These are phyloP conservation scores for Matsumurasca onukii DNA, from an alignment of 1,140 invertebrate species.

Conservation along the genomic window DNA sequence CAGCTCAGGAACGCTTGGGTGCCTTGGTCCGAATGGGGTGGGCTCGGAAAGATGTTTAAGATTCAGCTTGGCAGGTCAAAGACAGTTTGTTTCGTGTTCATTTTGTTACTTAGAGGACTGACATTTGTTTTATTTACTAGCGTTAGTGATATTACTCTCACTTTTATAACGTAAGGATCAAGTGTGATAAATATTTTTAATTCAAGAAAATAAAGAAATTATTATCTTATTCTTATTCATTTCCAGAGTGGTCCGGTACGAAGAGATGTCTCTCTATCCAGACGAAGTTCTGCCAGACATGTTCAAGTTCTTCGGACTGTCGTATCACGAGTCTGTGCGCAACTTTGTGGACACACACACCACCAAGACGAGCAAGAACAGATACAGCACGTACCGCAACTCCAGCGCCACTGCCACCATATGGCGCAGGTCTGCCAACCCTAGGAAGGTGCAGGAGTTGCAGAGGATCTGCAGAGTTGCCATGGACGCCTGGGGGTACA, in stretches of 20 bases:
- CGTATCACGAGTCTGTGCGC: constrained; percentile 41
- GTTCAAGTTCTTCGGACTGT: constrained; percentile 46
- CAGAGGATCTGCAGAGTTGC: constrained; percentile 67
- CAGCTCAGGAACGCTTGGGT: too few species aligned
- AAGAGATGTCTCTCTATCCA: constrained; percentile 48
- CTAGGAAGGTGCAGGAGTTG: constrained; percentile 45
- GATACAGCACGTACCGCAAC: constrained; percentile 10
- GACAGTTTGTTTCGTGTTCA: too few species aligned
- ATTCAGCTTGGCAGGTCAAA: too few species aligned
- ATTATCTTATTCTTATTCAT: not conserved
- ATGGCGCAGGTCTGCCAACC: not conserved
- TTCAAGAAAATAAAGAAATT: too few species aligned
- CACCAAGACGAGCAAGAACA: constrained; percentile 28
- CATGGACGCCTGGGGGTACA: constrained; percentile 77
- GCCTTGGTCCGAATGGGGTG: too few species aligned
- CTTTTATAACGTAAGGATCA: too few species aligned
- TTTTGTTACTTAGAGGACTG: too few species aligned
- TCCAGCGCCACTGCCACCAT: not conserved
- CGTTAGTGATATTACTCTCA: too few species aligned
- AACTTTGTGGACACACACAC: constrained; percentile 46
- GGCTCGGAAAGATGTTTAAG: too few species aligned
- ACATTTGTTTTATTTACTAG: too few species aligned
- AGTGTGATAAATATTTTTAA: too few species aligned
- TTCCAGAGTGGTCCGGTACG: constrained; percentile 45
- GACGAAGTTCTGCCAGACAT: constrained; percentile 43